phyloP scores from a whole-genome alignment of 53 echinoderm and acorn worm genomes.

The Temnopleurus reevesii region DNA sequence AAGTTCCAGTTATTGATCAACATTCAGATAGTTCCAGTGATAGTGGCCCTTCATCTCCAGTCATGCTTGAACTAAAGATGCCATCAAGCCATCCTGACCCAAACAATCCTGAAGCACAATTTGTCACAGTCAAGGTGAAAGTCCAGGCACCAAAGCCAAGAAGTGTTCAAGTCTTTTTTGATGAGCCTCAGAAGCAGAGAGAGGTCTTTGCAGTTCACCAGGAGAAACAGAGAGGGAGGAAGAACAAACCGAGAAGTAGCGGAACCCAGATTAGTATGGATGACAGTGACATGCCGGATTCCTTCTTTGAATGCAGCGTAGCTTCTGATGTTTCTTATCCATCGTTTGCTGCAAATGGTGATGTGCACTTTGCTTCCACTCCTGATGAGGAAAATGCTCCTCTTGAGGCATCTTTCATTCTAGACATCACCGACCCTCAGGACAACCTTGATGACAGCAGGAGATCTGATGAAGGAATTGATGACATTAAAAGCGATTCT shows the following conservation, averaged over 20 bases:
- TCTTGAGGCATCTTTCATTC: conserved; percentile 28
- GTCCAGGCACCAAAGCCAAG: conserved; percentile 75
- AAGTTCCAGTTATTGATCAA: neutral
- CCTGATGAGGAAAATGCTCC: conserved; percentile 53
- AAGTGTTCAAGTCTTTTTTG: conserved; percentile 76
- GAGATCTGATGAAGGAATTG: conserved; percentile 10
- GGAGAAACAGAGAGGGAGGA: conserved; percentile 41
- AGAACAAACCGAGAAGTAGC: conserved; percentile 26
- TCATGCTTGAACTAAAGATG: conserved; percentile 67
- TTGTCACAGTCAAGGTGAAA: conserved; percentile 76
- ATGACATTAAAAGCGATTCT: conserved; percentile 6
- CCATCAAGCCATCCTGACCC: conserved; percentile 57
- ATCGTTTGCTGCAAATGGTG: conserved; percentile 52
- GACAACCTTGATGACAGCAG: neutral
- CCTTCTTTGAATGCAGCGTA: conserved; percentile 41
- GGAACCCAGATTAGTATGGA: conserved; percentile 42
- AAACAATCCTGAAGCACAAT: conserved; percentile 46
- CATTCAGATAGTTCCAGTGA: conserved; percentile 10
- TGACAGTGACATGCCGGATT: conserved; percentile 52
- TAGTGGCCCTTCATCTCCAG: conserved; percentile 54
- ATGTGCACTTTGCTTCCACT: conserved; percentile 27
- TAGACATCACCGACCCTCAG: conserved; percentile 49
- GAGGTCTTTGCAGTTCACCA: conserved; percentile 52
- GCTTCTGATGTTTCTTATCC: conserved; percentile 45
- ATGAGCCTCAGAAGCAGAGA: conserved; percentile 62